A percentile compares a stretch with the other conserved stretches of the same genome.
Conservation (phyloP, 2,113 vertebrate genomes). For the Marmota flaviventris region DNA sequence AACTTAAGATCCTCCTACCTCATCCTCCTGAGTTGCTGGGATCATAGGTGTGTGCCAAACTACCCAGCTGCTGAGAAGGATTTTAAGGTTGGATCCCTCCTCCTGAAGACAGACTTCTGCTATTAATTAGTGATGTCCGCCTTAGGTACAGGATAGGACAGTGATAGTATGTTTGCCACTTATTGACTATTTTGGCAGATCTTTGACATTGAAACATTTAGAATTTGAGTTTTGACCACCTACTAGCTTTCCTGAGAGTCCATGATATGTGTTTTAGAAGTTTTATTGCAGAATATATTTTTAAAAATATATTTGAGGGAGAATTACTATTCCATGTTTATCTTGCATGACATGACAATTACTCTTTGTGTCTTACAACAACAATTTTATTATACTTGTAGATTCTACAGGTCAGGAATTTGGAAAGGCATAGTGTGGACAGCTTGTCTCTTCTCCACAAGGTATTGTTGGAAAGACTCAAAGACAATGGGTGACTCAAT, state of each 20-base stretch:
- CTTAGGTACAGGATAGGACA: background rate
- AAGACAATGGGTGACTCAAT: background rate
- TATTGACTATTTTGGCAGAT: background rate
- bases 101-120: background rate
- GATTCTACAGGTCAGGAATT: background rate
- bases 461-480: background rate
- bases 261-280: background rate
- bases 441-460: background rate
- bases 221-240: conserved; percentile 1
- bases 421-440: background rate
- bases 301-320: background rate
- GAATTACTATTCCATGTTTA: background rate
- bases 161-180: background rate
- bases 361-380: background rate
- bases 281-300: conserved; percentile 5
- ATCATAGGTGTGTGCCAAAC: too few relatives aligned
- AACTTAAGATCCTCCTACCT: too few relatives aligned
- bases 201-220: background rate
- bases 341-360: background rate
- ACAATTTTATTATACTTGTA: background rate
- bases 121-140: conserved; percentile 31
- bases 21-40: too few relatives aligned
- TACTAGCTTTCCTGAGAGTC: background rate
- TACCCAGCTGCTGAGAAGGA: background rate
- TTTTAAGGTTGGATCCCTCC: background rate